Base-by-base conservation (phyloP, 2,113 vertebrate genomes). In the Crotophaga sulcirostris region DNA sequence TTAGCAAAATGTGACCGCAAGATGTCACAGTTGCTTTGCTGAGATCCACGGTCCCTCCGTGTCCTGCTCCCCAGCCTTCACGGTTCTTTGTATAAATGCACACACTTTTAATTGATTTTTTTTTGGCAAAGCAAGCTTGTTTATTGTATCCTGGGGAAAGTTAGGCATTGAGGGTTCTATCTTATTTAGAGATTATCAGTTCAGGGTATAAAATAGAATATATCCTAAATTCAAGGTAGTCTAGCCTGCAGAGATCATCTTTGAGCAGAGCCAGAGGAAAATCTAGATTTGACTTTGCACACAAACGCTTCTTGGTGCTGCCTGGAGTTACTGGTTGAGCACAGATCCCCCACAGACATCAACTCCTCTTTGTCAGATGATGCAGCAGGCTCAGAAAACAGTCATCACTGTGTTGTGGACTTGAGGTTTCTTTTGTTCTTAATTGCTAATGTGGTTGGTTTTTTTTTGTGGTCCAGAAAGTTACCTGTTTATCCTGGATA, bases 11-110 rank as follows among this genome's bases (percentile, higher is more conserved):
- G 42, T 73, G 60, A 67, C 97, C 97, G 25, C 96, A 89, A 96
- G 97, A 47, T 93, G 97, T 93, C 97, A 92, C 74, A 80, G 80
- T 94, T 94, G 74, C 81, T 68, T 92, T 3, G 2, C 28, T 13
- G 62, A 17, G 5, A 5, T 13, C 20, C 0, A 0, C 2, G 7
- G 16, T 80, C 58, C 73, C 49, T 44, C 55, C 3, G 2, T 8
- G 13, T 77, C 80, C 66, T 6, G 16, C 44, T 68, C 47, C 40
- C 38, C 60, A 69, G 54, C 54, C 19, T 16, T 40, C 1, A 3
- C 6, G 0, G 3, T 6, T 68, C 45, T 47, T 31, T 4, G 1
- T 8, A 2, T 16, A 28, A 58, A 36, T 31, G 21, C 38, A 33
- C 45, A 40, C 3, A 0, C 16, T 40, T 23, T 2, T n/a, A 3